A percentile compares a stretch with the other conserved stretches of the same genome.
Conservation (phyloP, 2,888 invertebrate genomes). For the Orthosia gothica region DNA sequence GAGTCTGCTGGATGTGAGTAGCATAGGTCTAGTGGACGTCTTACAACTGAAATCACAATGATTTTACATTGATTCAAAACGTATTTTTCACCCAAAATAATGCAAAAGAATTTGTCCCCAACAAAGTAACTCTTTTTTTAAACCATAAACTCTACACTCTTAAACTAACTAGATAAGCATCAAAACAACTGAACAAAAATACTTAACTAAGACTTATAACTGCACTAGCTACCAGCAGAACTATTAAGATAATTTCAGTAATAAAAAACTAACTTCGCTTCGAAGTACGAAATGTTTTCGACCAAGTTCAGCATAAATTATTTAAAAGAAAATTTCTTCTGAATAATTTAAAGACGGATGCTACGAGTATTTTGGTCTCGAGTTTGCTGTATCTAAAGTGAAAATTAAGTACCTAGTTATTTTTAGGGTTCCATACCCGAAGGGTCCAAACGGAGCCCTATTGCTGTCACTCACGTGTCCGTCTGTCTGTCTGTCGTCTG, state of each 20-base stretch:
- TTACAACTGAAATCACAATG: no score
- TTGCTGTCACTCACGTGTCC: no score
- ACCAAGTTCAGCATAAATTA: conserved; percentile 30
- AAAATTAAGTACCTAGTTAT: not conserved
- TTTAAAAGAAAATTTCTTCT: conserved; percentile 32
- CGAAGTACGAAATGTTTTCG: conserved; percentile 42
- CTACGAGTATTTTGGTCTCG: not conserved
- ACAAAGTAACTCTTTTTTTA: not conserved
- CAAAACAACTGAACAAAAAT: conserved; percentile 15
- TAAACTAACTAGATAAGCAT: conserved; percentile 42
- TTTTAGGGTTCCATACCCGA: no score
- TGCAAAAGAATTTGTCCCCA: not conserved
- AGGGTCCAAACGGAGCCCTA: no score
- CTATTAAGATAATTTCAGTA: conserved; percentile 60
- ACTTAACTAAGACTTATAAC: conserved; percentile 32
- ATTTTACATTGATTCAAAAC: not conserved
- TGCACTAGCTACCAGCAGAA: conserved; percentile 39
- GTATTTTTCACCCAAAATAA: not conserved
- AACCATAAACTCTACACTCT: conserved; percentile 12
- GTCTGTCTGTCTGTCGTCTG: no score
- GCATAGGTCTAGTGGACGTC: no score
- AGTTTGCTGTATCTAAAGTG: not conserved
- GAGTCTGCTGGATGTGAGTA: no score
- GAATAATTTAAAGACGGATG: conserved; percentile 26
- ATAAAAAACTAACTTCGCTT: conserved; percentile 47